Evolutionary conservation across 1,140 invertebrate species (phyloP), one percentile per base, ranked within the genome.

Genomic region (Bacillus rossius): DNA sequence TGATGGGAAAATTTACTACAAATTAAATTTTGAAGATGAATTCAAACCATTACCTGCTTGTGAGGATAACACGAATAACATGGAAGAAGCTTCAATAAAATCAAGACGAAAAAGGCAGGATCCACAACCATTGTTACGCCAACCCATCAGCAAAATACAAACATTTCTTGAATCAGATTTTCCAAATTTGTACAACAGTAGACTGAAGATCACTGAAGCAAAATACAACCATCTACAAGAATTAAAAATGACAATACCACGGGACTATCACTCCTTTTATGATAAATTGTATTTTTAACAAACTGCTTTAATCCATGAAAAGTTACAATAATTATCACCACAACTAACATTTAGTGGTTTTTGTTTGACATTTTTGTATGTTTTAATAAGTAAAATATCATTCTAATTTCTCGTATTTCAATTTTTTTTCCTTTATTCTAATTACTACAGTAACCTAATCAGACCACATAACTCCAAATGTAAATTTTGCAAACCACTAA

Each of bases 1-100:
- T 42, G 42, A 66, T 61, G 68, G 64, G 25, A 62, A 56, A 55
- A 67, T 70, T 57, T 61, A n/a, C 43, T 65, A 64, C 38, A 67
- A 71, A 60, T 8, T 66, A 40, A 40, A 57, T 60, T 64, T 66
- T 58, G 47, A 60, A 43, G 50, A 63, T 23, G 59, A 64, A 26
- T 61, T 13, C 19, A 16, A 4, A 25, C 16, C 16, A 8, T 26
- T 2, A 23, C 51, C 51, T 38, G 16, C 3, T 38, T 17, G 51
- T 17, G 19, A 20, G 17, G 16, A n/a, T n/a, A n/a, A n/a, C n/a
- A n/a, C n/a, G n/a, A n/a, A n/a, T n/a, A n/a, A n/a, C n/a, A n/a
- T n/a, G n/a, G n/a, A 16, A 16, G 23, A 54, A 16, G 26, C 26
- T 20, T n/a, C 2, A 20, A 50, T 13, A 1, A 23, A 20, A 50